These are phyloP conservation scores for Nomada lathburiana DNA, from an alignment of 2,888 invertebrate genomes.

Conservation along the genomic window DNA sequence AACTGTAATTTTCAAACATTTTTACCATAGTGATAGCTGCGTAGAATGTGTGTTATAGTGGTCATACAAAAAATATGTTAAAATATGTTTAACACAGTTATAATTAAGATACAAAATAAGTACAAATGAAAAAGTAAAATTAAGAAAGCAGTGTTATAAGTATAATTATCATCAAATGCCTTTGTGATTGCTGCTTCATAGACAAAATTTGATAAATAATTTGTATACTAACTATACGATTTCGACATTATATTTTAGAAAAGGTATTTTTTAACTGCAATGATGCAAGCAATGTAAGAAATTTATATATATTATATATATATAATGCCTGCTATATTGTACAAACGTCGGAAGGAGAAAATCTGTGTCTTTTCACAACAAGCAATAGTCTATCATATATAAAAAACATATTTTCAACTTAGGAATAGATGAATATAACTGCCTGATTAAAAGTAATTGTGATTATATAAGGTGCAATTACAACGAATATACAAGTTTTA, in stretches of 20 bases:
- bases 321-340: slow-evolving; percentile 55
- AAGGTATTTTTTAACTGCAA: slow-evolving; percentile 52
- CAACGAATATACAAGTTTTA: slow-evolving; percentile 64
- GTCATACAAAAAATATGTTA: slow-evolving; percentile 30
- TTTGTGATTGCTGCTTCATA: slow-evolving; percentile 43
- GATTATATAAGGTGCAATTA: slow-evolving; percentile 63
- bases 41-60: slow-evolving; percentile 22
- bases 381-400: slow-evolving; percentile 61
- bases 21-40: slow-evolving; percentile 24
- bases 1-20: slow-evolving; percentile 27
- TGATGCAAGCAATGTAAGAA: slow-evolving; percentile 43
- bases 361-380: slow-evolving; percentile 62
- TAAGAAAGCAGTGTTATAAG: slow-evolving; percentile 37
- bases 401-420: slow-evolving; percentile 56
- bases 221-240: slow-evolving; percentile 40
- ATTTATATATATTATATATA: slow-evolving; percentile 30
- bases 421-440: slow-evolving; percentile 48
- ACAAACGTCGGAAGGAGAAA: slow-evolving; percentile 50
- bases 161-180: slow-evolving; percentile 40
- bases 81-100: slow-evolving; percentile 22
- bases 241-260: slow-evolving; percentile 40
- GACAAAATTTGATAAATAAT: slow-evolving; percentile 46
- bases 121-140: slow-evolving; percentile 58
- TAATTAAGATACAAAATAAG: slow-evolving; percentile 57
- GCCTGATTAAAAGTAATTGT: slow-evolving; percentile 60